Conservation (phyloP, 2,113 vertebrate species). For the Callionymus lyra region DNA sequence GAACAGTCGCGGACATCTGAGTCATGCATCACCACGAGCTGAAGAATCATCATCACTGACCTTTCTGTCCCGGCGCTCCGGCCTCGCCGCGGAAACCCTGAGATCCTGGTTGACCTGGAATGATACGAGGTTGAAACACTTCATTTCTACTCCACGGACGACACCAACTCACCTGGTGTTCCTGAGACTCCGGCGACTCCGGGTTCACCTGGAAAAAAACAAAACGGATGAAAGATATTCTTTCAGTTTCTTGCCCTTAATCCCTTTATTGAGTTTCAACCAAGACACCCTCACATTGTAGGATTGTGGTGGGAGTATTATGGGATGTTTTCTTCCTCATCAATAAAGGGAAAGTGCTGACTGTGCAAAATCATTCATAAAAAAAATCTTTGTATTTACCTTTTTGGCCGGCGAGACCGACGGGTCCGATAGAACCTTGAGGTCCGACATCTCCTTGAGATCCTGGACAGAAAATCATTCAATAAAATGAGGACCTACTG, state of each 20-base stretch:
- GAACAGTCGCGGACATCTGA: not conserved
- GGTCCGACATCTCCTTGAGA: not conserved
- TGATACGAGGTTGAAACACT: not conserved
- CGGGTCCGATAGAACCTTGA: too few species aligned
- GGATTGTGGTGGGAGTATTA: too few species aligned
- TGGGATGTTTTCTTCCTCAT: too few species aligned
- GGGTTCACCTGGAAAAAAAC: slow-evolving; percentile 57
- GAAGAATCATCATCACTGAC: slow-evolving; percentile 45
- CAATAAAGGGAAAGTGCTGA: too few species aligned
- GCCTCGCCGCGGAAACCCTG: slow-evolving; percentile 86
- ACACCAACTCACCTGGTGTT: slow-evolving; percentile 37
- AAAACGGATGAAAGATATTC: too few species aligned
- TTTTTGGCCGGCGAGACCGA: slow-evolving; percentile 69
- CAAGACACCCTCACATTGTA: too few species aligned
- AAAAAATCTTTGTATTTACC: slow-evolving; percentile 66
- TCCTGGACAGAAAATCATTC: not conserved
- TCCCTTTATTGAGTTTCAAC: too few species aligned
- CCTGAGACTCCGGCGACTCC: slow-evolving; percentile 66
- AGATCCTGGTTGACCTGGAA: slow-evolving; percentile 70
- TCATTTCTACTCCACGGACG: not conserved
- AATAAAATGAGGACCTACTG: too few species aligned
- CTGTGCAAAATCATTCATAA: too few species aligned
- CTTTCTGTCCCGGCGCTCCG: slow-evolving; percentile 79
- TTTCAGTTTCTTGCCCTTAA: too few species aligned
- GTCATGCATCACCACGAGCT: too few species aligned